Base-by-base conservation (phyloP, 2,113 vertebrate species). In the Indicator maculatus region DNA sequence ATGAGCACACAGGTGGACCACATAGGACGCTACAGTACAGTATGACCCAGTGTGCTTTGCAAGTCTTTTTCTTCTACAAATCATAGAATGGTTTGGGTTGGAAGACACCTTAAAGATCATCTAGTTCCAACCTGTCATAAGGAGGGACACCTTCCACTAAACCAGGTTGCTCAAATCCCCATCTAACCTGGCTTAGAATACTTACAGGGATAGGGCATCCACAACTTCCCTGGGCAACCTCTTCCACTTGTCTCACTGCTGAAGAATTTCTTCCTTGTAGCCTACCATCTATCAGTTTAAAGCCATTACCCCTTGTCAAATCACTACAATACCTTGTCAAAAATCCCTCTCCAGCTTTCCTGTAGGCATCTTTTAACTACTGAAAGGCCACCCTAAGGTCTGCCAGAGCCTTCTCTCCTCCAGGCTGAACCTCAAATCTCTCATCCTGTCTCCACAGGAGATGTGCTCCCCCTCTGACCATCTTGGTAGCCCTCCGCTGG, bases 1-100 rank as follows among this genome's bases (percentile, higher is more conserved):
- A 59, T 38, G 44, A 0, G 3, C 21, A n/a, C 4, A 4, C 1
- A 8, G 26, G 45, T 12, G 38, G 21, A 16, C 2, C 0, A 52
- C 12, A 55, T 2, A 39, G 27, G 65, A 81, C 11, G 12, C 1
- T 1, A 3, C 7, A 4, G 19, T 8, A 16, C 63, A 56, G 6
- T 30, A 36, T 1, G n/a, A 52, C 12, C 11, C 28, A 30, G 23
- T 6, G 33, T 44, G 56, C 55, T 70, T 11, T 66, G 45, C 16
- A 66, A 70, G 27, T 4, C 30, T 21, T 63, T 71, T 81, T 52
- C 55, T 70, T 44, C 58, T 58, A 36, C 4, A 28, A 72, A 31
- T 23, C 27, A 56, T 6, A 56, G 27, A 38, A 53, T 39, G 12
- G 50, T 38, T 55, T 53, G 17, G 16, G n/a, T 19, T 52, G 36